Conservation (phyloP, 2,888 invertebrate species). For the Platypus cylindrus region DNA sequence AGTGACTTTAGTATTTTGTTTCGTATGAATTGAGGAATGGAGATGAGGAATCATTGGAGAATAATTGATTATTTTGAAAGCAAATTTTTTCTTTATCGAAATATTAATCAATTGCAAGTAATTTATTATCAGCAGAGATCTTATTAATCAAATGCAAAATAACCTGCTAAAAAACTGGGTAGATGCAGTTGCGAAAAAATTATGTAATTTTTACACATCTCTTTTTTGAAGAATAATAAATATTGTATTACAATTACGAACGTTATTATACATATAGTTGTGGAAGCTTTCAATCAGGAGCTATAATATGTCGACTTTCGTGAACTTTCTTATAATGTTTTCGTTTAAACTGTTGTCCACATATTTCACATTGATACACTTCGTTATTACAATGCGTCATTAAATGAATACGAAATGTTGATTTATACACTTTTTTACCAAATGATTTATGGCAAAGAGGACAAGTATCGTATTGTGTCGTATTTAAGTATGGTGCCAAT, state of each 20-base stretch:
- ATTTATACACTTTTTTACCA: conserved; percentile 1
- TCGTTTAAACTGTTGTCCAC: conserved; percentile 8
- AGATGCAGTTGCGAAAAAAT: too few species aligned
- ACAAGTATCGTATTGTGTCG: conserved; percentile 4
- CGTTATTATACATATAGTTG: background rate
- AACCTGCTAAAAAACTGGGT: too few species aligned
- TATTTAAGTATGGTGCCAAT: conserved; percentile 4
- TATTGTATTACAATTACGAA: background rate
- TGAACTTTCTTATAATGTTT: conserved; percentile 16
- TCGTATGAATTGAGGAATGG: too few species aligned
- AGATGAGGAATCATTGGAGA: too few species aligned
- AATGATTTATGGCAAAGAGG: conserved; percentile 10
- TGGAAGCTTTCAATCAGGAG: background rate
- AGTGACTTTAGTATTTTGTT: too few species aligned
- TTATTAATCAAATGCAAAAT: too few species aligned
- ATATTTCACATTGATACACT: conserved; percentile 8
- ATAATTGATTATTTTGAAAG: too few species aligned
- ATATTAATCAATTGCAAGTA: too few species aligned
- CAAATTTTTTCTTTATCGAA: too few species aligned
- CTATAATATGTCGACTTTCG: conserved; percentile 16
- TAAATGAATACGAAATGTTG: conserved; percentile 9
- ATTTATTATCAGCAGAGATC: too few species aligned
- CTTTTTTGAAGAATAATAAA: background rate
- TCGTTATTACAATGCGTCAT: conserved; percentile 8
- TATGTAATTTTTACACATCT: too few species aligned